A percentile compares a stretch with the other conserved stretches of the same genome.
Evolutionary conservation across 92 coral and sea anemone genomes (phyloP).

Genomic region (Virgularia gustaviana): DNA sequence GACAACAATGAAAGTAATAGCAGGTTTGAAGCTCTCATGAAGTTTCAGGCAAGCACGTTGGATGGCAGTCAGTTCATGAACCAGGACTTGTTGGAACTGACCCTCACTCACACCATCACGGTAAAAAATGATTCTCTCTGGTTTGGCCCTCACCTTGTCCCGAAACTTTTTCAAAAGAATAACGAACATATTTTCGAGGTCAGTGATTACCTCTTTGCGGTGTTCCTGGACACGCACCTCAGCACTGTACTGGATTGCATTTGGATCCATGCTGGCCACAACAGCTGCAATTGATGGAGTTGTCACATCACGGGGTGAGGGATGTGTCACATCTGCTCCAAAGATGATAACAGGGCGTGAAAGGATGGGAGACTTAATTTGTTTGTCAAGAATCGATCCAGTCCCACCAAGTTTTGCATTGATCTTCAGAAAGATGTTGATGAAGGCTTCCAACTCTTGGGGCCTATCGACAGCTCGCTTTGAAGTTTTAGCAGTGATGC

Average conservation of each 20-base stretch:
- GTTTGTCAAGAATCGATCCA: slow-evolving; percentile 59
- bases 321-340: slow-evolving; percentile 98
- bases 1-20: slow-evolving; percentile 49
- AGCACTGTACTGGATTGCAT: slow-evolving; percentile 70
- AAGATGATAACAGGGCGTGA: slow-evolving; percentile 66
- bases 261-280: slow-evolving; percentile 77
- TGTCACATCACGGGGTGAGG: slow-evolving; percentile 64
- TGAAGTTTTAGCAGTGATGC: slow-evolving; percentile 62
- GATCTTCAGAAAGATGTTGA: slow-evolving; percentile 85
- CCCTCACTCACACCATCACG: slow-evolving; percentile 71
- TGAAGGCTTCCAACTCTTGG: slow-evolving; percentile 50
- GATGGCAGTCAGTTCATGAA: slow-evolving; percentile 46
- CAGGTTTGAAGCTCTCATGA: slow-evolving; percentile 31
- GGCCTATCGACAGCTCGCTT: slow-evolving; percentile 37
- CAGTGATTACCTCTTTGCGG: slow-evolving; percentile 69
- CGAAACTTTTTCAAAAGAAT: slow-evolving; percentile 55
- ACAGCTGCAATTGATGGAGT: slow-evolving; percentile 93
- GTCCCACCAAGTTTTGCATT: slow-evolving; percentile 87
- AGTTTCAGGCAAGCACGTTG: slow-evolving; percentile 45
- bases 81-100: slow-evolving; percentile 46
- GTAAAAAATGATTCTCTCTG: slow-evolving; percentile 58
- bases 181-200: slow-evolving; percentile 67
- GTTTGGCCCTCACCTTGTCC: slow-evolving; percentile 21
- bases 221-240: slow-evolving; percentile 79
- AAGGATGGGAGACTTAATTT: slow-evolving; percentile 54